Evolutionary conservation across 2,888 invertebrate genomes (phyloP).

Genomic region (Alloscopus bannaensis): DNA sequence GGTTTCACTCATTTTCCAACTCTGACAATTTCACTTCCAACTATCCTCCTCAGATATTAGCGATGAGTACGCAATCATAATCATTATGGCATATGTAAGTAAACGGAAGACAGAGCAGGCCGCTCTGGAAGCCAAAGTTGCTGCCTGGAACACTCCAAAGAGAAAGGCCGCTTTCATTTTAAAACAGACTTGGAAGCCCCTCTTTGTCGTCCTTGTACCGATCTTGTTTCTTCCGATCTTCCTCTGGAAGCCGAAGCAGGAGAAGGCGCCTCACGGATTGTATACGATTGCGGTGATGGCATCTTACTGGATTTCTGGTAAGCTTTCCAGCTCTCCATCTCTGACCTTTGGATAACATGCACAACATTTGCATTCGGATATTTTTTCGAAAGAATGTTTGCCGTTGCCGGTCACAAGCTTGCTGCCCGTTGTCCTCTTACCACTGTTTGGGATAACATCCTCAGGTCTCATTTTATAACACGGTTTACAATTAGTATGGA

Average conservation of each 20-base stretch:
- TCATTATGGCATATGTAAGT: too few relatives aligned
- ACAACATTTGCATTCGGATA: constrained; percentile 74
- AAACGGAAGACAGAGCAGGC: too few relatives aligned
- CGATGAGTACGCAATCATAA: too few relatives aligned
- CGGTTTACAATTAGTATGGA: too few relatives aligned
- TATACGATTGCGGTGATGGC: constrained; percentile 66
- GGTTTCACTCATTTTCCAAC: too few relatives aligned
- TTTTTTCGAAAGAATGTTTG: constrained; percentile 88
- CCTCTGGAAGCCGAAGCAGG: constrained; percentile 38
- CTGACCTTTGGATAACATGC: too few relatives aligned
- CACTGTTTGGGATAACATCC: constrained; percentile 86
- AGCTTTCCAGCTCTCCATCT: not conserved
- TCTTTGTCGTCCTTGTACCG: constrained; percentile 32
- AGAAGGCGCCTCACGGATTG: constrained; percentile 48
- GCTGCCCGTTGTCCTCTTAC: constrained; percentile 88
- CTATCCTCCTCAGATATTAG: too few relatives aligned
- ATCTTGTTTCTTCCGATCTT: constrained; percentile 28
- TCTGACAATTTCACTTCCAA: too few relatives aligned
- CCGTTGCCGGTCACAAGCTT: constrained; percentile 89
- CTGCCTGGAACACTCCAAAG: not conserved
- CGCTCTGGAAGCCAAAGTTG: too few relatives aligned
- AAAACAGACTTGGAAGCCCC: constrained; percentile 34
- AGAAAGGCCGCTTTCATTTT: constrained; percentile 23
- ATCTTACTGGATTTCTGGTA: constrained; percentile 67
- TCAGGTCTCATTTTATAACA: too few relatives aligned